Conservation (phyloP, 2,797 vertebrate genomes). For the Sebastes trivittatus region DNA sequence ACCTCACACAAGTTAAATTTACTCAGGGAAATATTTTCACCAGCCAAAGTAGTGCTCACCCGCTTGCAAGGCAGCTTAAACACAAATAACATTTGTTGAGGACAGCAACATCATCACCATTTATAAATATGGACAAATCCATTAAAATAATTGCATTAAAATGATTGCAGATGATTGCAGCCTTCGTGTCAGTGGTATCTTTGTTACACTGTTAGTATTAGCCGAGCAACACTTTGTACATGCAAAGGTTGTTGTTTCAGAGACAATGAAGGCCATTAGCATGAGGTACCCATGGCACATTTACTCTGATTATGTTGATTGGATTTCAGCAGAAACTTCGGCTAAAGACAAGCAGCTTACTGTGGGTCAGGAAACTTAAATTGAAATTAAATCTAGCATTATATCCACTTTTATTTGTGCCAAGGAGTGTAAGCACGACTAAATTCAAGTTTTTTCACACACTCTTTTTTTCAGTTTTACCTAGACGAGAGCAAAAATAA, state of each 20-base stretch:
- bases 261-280: background rate
- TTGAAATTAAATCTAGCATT: background rate
- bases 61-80: background rate
- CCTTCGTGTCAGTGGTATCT: background rate
- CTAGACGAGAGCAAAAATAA: too few relatives aligned
- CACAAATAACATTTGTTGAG: constrained; percentile 3
- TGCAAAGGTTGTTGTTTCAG: background rate
- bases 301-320: background rate
- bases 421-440: background rate
- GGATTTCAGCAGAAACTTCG: background rate
- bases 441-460: too few relatives aligned
- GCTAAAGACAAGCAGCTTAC: background rate
- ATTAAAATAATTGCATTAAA: constrained; percentile 32
- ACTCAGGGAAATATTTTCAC: background rate
- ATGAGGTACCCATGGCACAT: background rate
- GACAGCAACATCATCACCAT: constrained; percentile 32
- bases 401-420: background rate
- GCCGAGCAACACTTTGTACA: background rate
- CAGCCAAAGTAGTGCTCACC: background rate
- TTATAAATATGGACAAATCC: constrained; percentile 30
- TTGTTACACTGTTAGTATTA: constrained; percentile 10
- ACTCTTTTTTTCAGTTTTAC: background rate
- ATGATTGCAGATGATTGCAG: constrained; percentile 27
- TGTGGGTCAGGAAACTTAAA: background rate
- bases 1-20: background rate